These are phyloP conservation scores for Trachurus trachurus DNA, from an alignment of 2,797 vertebrate species.

Conservation along the genomic window DNA sequence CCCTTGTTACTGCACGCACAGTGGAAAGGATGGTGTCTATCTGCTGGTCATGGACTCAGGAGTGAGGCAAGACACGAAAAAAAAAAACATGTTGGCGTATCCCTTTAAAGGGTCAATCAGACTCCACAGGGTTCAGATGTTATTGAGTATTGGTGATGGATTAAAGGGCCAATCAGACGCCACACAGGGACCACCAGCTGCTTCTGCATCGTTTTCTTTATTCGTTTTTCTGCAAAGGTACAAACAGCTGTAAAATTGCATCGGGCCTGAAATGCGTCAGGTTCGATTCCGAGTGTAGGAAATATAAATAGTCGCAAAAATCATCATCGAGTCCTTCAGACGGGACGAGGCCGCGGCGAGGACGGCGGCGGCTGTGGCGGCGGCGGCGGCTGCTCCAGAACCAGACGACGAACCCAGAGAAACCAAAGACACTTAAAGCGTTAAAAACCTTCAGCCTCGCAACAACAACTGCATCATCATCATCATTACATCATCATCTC, in stretches of 20 bases:
- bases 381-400: too few species aligned
- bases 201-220: constrained; percentile 77
- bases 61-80: too few species aligned
- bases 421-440: constrained; percentile 69
- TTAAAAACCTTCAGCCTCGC: constrained; percentile 64
- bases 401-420: constrained; percentile 52
- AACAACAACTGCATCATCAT: neutral
- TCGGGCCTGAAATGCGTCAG: constrained; percentile 81
- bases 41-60: too few species aligned
- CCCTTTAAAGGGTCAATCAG: too few species aligned
- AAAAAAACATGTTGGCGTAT: too few species aligned
- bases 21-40: too few species aligned
- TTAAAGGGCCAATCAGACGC: neutral
- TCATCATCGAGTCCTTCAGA: constrained; percentile 73
- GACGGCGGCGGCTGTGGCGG: too few species aligned
- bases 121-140: too few species aligned
- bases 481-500: neutral
- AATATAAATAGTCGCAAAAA: constrained; percentile 88
- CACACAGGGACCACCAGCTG: constrained; percentile 27
- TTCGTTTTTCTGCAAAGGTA: constrained; percentile 83
- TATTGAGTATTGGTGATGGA: neutral
- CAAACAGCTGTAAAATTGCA: constrained; percentile 84
- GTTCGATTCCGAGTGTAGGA: constrained; percentile 79
- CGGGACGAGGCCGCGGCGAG: constrained; percentile 45
- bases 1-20: too few species aligned